These are phyloP conservation scores for Tangara arthus DNA, from an alignment of 2,797 vertebrate genomes.

Conservation along the genomic window DNA sequence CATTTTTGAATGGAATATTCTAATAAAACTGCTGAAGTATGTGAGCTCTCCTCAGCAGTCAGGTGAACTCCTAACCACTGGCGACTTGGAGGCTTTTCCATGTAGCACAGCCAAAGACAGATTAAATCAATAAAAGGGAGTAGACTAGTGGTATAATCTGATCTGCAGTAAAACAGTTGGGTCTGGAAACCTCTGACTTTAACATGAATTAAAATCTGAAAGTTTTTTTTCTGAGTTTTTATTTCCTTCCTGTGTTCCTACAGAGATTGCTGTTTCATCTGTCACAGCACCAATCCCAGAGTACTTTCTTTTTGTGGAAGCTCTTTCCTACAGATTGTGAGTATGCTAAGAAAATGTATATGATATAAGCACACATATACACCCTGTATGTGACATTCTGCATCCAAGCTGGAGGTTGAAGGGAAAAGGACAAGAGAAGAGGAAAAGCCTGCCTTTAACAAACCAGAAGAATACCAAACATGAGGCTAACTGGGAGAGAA, in stretches of 20 bases:
- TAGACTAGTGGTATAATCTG: slow-evolving; percentile 19
- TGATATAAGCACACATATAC: neutral
- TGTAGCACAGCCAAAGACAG: slow-evolving; percentile 31
- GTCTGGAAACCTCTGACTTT: slow-evolving; percentile 35
- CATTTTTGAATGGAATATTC: neutral
- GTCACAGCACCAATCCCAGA: neutral
- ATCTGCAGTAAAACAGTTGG: slow-evolving; percentile 13
- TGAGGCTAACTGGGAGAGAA: neutral
- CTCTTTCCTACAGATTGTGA: neutral
- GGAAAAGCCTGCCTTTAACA: neutral
- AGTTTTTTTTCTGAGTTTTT: slow-evolving; percentile 44
- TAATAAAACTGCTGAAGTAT: slow-evolving; percentile 1
- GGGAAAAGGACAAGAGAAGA: neutral
- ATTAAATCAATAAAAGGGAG: slow-evolving; percentile 58
- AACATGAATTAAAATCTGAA: slow-evolving; percentile 30
- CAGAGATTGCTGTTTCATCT: neutral
- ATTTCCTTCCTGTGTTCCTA: neutral
- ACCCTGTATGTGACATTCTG: neutral
- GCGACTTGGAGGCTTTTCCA: neutral
- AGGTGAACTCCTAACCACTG: slow-evolving; percentile 35
- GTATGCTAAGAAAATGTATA: neutral
- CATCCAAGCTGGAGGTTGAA: neutral
- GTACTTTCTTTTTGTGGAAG: neutral
- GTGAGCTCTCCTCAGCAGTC: neutral
- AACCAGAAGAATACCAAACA: neutral